Evolutionary conservation across 2,113 vertebrate genomes (phyloP).

Genomic region (Trichechus manatus): DNA sequence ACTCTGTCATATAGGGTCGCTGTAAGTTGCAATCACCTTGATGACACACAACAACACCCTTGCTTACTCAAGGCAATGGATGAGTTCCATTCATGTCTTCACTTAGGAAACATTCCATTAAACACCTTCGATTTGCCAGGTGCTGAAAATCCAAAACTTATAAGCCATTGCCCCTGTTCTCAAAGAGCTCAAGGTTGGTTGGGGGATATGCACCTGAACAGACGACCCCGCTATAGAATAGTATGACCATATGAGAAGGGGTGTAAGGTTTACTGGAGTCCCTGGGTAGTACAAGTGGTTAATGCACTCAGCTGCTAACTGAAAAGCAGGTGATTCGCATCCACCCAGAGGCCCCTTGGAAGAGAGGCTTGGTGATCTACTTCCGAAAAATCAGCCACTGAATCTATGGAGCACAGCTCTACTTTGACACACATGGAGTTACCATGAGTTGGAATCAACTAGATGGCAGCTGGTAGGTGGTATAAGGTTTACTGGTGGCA

Average conservation of each 20-base stretch:
- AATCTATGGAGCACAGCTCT: not conserved
- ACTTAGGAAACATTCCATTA: conserved; percentile 21
- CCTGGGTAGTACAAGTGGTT: not conserved
- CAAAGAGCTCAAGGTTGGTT: not conserved
- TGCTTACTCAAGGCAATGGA: not conserved
- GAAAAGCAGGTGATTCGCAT: not conserved
- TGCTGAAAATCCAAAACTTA: conserved; percentile 38
- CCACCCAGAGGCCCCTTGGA: not conserved
- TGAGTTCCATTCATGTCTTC: not conserved
- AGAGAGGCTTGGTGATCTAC: not conserved
- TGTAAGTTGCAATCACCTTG: not conserved
- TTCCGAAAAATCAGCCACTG: not conserved
- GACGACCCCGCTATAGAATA: not conserved
- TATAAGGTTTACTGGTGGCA: not conserved
- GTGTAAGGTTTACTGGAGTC: not conserved
- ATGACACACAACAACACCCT: not conserved
- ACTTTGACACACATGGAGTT: not conserved
- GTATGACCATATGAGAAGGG: not conserved
- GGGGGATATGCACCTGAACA: not conserved
- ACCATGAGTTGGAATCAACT: not conserved
- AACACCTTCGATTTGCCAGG: not conserved
- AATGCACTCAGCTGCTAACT: not conserved
- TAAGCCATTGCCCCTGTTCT: not conserved
- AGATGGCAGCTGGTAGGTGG: not conserved
- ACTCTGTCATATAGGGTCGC: not conserved